Base-by-base conservation (phyloP, 2,888 invertebrate genomes). In the Halocaridina rubra region DNA sequence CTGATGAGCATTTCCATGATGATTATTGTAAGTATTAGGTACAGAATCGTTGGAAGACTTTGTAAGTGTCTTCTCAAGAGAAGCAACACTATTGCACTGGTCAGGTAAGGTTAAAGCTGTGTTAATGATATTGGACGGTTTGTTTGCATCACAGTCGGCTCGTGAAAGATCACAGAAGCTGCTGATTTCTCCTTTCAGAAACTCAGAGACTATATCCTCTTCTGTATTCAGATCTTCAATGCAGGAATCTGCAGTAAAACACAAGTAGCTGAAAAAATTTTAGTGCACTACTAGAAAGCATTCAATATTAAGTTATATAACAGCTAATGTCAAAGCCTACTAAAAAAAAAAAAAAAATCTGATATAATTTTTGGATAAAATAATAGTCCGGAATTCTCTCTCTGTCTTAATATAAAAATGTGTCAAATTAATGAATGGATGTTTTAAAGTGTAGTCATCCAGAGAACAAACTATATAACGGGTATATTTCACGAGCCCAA, bases 161-260 rank as follows among this genome's bases (percentile, higher is more conserved):
- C 46, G 32, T 10, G 46, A 19, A n/a, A n/a, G 53, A 22, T 76
- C 64, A 10, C 33, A 39, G n/a, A n/a, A n/a, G 27, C 53, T 59
- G 33, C 77, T 77, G 29, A 69, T 53, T 19, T 71, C 76, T 13
- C 13, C 33, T 27, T 29, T 69, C 30, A 82, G 81, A 27, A 77
- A 59, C 19, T 82, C 81, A 2, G 81, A 82, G 16, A 82, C 71
- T 27, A 69, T 27, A 32, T 77, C 77, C 19, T 82, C 81, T 27
- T 82, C 81, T 4, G 69, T 77, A 29, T 57, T 57, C 30, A 82
- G 39, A n/a, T 82, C 81, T 59, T 82, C 81, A 10, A 57, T 57
- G 33, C 24, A 77, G 5, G 81, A 82, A 67, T 82, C 81, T 82
- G 71, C 7, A 16, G 30, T 30, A 29, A 22, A 19, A 13, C 19